phyloP scores from a whole-genome alignment of 1,140 invertebrate species.

The Geopemphigus sp. region DNA sequence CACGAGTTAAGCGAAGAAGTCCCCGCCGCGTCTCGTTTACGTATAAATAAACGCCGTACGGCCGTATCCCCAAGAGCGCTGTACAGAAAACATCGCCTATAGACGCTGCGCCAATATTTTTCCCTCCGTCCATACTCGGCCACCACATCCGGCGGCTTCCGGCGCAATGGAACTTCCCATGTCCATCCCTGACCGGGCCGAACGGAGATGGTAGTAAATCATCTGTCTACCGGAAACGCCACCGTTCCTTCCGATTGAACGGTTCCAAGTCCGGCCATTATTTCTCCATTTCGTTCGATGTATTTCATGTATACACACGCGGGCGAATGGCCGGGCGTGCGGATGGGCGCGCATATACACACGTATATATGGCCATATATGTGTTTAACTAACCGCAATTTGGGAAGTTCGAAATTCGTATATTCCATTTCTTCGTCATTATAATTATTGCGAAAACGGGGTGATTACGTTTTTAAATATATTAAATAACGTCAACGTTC shows the following conservation, averaged over 20 bases:
- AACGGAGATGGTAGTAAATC: neutral
- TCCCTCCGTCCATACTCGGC: neutral
- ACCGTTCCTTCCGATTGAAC: constrained; percentile 36
- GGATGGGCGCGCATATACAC: too few species aligned
- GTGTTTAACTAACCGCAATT: too few species aligned
- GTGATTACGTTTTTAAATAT: too few species aligned
- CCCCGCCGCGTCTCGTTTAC: constrained; percentile 17
- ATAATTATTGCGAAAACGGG: too few species aligned
- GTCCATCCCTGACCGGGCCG: neutral
- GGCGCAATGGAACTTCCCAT: constrained; percentile 44
- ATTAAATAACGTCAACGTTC: too few species aligned
- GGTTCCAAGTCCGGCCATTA: constrained; percentile 32
- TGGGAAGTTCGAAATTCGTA: too few species aligned
- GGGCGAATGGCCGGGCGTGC: too few species aligned
- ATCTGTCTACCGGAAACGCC: constrained; percentile 34
- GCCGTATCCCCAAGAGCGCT: constrained; percentile 20
- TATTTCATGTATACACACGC: neutral
- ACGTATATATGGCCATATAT: too few species aligned
- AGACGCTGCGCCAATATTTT: constrained; percentile 39
- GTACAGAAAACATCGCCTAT: neutral
- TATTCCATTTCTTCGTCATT: too few species aligned
- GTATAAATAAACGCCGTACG: constrained; percentile 36
- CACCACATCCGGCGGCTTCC: constrained; percentile 37
- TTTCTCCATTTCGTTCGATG: constrained; percentile 21
- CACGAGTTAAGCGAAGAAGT: neutral